phyloP scores from a whole-genome alignment of 2,113 vertebrate genomes.

The Sitta europaea region DNA sequence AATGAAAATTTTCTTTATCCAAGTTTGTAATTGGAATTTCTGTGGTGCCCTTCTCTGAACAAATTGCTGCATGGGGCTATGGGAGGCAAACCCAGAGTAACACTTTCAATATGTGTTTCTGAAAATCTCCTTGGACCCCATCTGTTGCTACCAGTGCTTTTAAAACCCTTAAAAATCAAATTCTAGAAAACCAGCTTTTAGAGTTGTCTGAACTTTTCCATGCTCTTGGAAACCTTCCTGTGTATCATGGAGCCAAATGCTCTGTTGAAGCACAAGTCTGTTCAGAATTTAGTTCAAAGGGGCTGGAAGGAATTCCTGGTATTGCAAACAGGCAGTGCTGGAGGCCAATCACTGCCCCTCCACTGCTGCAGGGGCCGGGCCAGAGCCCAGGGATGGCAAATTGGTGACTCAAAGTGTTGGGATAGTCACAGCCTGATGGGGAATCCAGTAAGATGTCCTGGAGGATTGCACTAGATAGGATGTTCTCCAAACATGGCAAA shows the following conservation, averaged over 20 bases:
- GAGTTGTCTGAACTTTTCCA: neutral
- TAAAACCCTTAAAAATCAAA: neutral
- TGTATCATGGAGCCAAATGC: neutral
- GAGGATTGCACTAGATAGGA: neutral
- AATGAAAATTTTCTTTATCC: neutral
- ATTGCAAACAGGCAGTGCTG: neutral
- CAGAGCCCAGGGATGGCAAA: neutral
- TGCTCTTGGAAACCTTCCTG: neutral
- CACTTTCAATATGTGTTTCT: neutral
- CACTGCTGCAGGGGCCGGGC: neutral
- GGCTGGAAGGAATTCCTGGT: constrained; percentile 34
- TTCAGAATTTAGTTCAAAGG: constrained; percentile 23
- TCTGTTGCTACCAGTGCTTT: neutral
- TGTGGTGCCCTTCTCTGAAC: neutral
- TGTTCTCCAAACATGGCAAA: constrained; percentile 62
- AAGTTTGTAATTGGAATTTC: neutral
- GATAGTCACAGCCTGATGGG: neutral
- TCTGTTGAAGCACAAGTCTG: neutral
- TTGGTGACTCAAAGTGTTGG: neutral
- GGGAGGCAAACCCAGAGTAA: neutral
- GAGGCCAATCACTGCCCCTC: neutral
- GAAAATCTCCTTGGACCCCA: neutral
- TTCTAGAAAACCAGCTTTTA: neutral
- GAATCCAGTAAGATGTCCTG: neutral
- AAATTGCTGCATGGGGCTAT: neutral